phyloP scores from a whole-genome alignment of 2,888 invertebrate genomes.

The Melolontha melolontha region DNA sequence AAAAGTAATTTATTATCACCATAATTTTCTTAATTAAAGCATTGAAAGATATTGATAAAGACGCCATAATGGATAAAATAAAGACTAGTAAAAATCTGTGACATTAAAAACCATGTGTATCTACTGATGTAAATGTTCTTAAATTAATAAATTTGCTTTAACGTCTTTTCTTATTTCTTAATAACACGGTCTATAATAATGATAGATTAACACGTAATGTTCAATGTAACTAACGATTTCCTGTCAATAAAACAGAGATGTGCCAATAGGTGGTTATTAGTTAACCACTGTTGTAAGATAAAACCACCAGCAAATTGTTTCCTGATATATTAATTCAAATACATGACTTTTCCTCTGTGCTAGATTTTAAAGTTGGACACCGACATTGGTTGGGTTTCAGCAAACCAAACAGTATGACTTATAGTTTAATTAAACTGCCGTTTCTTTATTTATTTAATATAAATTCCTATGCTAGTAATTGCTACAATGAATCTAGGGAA shows the following conservation, averaged over 20 bases:
- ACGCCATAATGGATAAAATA: too few species aligned
- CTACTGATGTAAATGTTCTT: too few species aligned
- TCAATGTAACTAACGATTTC: conserved; percentile 21
- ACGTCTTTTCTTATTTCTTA: too few species aligned
- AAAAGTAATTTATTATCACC: too few species aligned
- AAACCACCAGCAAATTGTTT: conserved; percentile 16
- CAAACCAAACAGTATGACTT: conserved; percentile 18
- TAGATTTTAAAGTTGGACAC: conserved; percentile 21
- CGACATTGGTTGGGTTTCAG: conserved; percentile 1
- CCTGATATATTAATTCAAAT: conserved; percentile 23
- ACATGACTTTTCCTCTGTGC: conserved; percentile 15
- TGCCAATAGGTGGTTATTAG: conserved; percentile 8
- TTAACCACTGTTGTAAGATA: conserved; percentile 27
- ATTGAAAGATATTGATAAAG: too few species aligned
- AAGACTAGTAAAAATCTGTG: too few species aligned
- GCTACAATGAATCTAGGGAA: conserved; percentile 28
- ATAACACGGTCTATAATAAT: not conserved
- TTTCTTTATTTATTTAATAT: conserved; percentile 29
- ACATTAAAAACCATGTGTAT: too few species aligned
- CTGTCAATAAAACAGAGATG: conserved; percentile 20
- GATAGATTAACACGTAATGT: conserved; percentile 15
- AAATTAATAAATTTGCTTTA: too few species aligned
- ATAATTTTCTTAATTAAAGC: too few species aligned
- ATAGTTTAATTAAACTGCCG: conserved; percentile 28
- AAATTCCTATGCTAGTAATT: conserved; percentile 23